Base-by-base conservation (phyloP, 2,888 invertebrate species). In the Crossocerus cetratus region DNA sequence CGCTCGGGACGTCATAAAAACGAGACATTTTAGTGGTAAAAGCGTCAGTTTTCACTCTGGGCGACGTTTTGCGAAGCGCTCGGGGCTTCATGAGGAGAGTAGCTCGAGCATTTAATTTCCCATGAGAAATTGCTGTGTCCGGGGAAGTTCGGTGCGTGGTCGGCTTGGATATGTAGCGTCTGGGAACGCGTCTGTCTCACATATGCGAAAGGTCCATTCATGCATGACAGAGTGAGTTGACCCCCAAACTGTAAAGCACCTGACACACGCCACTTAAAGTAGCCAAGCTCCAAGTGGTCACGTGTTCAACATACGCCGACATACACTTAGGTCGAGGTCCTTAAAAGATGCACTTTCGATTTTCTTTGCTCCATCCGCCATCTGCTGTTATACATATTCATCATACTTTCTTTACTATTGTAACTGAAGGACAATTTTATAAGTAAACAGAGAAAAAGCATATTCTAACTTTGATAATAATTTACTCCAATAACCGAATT, bases 91-190 rank as follows among this genome's bases (percentile, higher is more conserved):
- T 69, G 80, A 83, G 69, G 66, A 61, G 57, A 78, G n/a, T n/a
- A 77, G 78, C 78, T 79, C 67, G 75, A 63, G 73, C 83, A 81
- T 82, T 85, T 84, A 85, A 86, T 86, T 87, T 87, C 86, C 87
- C 87, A 83, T 83, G 87, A 87, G 85, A 87, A 87, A 85, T 87
- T 83, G 83, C 83, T 76, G 80, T 77, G 81, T 72, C 74, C 75
- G 22, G 62, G 72, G 42, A 57, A 63, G 61, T 71, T 60, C 43
- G 11, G 14, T 14, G 32, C n/a, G 32, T 11, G 8, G 8, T 5
- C 32, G 23, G 2, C 4, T 4, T 23, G 2, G n/a, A n/a, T n/a
- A n/a, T n/a, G n/a, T n/a, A n/a, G n/a, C 11, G 64, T 22, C 71
- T 69, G 21, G 57, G 58, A 45, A 45, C 44, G 64, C 68, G 56